phyloP scores from a whole-genome alignment of 64 coral and sea anemone species.

The Anthopleura sola region DNA sequence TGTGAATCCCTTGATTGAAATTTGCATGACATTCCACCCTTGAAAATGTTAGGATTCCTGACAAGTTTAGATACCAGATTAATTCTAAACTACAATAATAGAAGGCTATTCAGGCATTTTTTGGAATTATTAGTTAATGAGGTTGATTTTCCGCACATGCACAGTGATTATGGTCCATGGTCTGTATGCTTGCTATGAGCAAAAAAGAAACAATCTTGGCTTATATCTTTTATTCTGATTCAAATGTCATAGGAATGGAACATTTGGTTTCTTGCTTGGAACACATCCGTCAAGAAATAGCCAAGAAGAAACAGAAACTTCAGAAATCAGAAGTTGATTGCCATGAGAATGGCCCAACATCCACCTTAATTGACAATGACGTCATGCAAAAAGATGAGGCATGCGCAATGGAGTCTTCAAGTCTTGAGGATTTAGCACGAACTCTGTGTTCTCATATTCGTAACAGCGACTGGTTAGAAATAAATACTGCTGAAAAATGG shows the following conservation, averaged over 20 bases:
- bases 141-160: too few species aligned
- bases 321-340: neutral
- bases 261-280: conserved; percentile 6
- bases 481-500: conserved; percentile 86
- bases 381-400: neutral
- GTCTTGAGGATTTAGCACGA: conserved; percentile 65
- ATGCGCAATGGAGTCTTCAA: neutral
- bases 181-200: neutral
- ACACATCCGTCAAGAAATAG: conserved; percentile 21
- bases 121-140: too few species aligned
- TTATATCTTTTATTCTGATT: neutral
- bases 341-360: neutral
- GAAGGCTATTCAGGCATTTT: too few species aligned
- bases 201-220: neutral
- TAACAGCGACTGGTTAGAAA: conserved; percentile 66
- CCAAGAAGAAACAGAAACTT: neutral
- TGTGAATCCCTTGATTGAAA: too few species aligned
- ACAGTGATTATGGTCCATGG: too few species aligned
- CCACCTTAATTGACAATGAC: neutral
- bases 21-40: too few species aligned
- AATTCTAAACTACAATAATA: too few species aligned
- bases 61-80: too few species aligned
- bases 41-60: too few species aligned
- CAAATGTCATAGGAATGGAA: neutral
- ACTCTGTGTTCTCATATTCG: conserved; percentile 44